These are phyloP conservation scores for Hippopotamyrus pictus DNA, from an alignment of 2,797 vertebrate species.

Conservation along the genomic window DNA sequence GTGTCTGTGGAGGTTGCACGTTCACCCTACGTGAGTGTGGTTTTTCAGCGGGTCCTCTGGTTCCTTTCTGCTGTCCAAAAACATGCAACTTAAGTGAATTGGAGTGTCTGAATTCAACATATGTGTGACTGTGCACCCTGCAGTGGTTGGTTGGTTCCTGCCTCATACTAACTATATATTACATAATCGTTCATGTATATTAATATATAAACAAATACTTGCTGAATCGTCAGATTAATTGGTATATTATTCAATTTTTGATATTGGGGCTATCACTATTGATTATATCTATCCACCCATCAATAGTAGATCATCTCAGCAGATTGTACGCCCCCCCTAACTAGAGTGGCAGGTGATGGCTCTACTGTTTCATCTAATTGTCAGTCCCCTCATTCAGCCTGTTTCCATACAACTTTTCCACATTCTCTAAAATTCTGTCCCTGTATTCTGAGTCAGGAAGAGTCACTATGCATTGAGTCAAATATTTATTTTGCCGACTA, in stretches of 20 bases:
- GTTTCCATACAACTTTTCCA: not conserved
- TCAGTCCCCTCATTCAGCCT: not conserved
- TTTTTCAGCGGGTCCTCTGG: not conserved
- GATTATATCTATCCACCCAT: not conserved
- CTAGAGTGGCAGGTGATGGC: too few species aligned
- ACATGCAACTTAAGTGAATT: not conserved
- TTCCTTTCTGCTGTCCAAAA: not conserved
- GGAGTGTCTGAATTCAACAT: not conserved
- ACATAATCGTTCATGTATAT: not conserved
- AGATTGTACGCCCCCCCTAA: not conserved
- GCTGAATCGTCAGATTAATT: not conserved
- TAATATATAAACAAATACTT: not conserved
- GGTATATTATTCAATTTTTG: not conserved
- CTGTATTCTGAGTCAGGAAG: not conserved
- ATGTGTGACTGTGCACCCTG: not conserved
- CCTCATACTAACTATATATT: not conserved
- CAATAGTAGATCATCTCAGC: not conserved
- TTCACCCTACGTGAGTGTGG: not conserved
- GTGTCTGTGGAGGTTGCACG: not conserved
- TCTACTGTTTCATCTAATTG: not conserved
- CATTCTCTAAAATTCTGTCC: not conserved
- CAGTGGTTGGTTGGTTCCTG: not conserved
- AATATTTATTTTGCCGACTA: not conserved
- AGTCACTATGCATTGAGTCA: not conserved
- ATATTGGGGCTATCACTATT: too few species aligned